Base-by-base conservation (phyloP, 92 coral and sea anemone species). In the Parazoanthus swiftii region DNA sequence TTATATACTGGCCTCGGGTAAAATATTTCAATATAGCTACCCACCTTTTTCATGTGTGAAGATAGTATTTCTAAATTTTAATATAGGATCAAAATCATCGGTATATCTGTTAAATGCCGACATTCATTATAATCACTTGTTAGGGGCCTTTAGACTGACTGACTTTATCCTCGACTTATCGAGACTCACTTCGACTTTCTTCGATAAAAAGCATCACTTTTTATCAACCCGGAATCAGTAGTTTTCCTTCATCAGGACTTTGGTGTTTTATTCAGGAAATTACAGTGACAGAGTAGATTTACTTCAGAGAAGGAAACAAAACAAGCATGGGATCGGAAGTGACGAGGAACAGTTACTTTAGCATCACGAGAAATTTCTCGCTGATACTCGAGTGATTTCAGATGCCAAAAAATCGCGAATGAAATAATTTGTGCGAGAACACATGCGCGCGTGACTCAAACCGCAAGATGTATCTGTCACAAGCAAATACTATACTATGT, bases 241-340 rank as follows among this genome's bases (percentile, higher is more conserved):
- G 86, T 50, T 84, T 82, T 73, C 77, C 42, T 82, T 44, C 36
- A 25, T 51, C 83, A 37, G 43, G 56, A 79, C 35, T 79, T 26
- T 29, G 82, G 15, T 9, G 2, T 9, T 7, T 48, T 48, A 48
- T 83, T 46, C 79, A 72, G 87, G 87, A 72, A 84, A 50, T 48
- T 44, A 84, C 26, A 11, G 3, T 42, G 29, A 15, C 48, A 11
- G 25, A 39, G 79, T 71, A 66, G 68, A 46, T 84, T 72, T 33
- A 44, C 43, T 71, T 83, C 39, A 23, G 76, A 43, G 65, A 83
- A 71, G 78, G 46, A 84, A 72, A 84, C 51, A 9, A 43, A 25
- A 38, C 43, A 68, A 70, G 50, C 63, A 44, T 33, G 65, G 43
- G 77, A 70, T 84, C 87, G 78, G 79, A 70, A 84, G 48, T 70